Percentiles rank a stretch among this genome's conserved stretches.
These are phyloP conservation scores for Lordiphosa fenestrarum DNA, from an alignment of 2,888 invertebrate genomes.

Conservation along the genomic window DNA sequence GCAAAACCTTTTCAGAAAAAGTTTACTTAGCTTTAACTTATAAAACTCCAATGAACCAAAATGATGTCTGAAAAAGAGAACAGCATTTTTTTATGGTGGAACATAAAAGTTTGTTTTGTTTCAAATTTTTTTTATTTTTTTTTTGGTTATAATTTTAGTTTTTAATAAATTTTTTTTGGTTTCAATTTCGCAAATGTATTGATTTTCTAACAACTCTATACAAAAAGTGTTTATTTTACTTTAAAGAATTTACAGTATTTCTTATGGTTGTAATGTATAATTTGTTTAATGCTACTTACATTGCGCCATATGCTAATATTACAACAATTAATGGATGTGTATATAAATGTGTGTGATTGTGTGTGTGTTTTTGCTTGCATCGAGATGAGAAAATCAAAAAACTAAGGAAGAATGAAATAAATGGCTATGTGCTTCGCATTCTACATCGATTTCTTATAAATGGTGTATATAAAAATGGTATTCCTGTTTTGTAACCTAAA, in stretches of 20 bases:
- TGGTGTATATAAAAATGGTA: neutral
- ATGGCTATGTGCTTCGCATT: neutral
- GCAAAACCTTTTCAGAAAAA: no score
- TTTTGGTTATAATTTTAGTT: conserved; percentile 7
- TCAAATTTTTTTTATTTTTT: conserved; percentile 3
- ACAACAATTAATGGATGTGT: conserved; percentile 25
- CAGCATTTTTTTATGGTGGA: no score
- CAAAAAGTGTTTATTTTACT: conserved; percentile 54
- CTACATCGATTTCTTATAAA: neutral
- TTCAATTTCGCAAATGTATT: conserved; percentile 56
- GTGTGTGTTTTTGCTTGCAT: neutral
- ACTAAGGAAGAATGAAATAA: neutral
- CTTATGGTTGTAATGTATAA: conserved; percentile 14
- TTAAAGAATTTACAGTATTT: conserved; percentile 30
- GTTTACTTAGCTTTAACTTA: no score
- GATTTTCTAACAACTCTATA: conserved; percentile 68
- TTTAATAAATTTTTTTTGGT: conserved; percentile 47
- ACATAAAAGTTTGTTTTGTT: no score
- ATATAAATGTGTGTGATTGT: conserved; percentile 1
- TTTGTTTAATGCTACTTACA: conserved; percentile 35
- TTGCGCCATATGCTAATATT: conserved; percentile 14
- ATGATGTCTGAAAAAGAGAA: no score
- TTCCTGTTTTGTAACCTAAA: conserved; percentile 30
- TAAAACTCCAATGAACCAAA: no score
- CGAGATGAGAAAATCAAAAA: conserved; percentile 1